Conservation (phyloP, 2,888 invertebrate genomes). For the Pharmacophagus antenor region DNA sequence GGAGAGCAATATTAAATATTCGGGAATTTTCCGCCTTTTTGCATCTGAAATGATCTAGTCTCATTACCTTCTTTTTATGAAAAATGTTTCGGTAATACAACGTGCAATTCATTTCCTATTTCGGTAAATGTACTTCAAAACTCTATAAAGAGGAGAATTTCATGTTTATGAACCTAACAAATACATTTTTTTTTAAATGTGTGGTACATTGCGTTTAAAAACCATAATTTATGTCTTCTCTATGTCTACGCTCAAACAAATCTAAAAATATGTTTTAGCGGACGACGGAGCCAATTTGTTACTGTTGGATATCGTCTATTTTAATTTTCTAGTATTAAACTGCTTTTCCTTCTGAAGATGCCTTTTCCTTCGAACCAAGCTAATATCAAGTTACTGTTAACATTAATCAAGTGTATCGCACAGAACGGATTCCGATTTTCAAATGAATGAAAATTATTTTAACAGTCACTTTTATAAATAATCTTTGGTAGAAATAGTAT, state of each 20-base stretch:
- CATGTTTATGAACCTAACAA: slow-evolving; percentile 8
- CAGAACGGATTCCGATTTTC: slow-evolving; percentile 22
- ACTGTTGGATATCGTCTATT: slow-evolving; percentile 45
- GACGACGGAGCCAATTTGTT: slow-evolving; percentile 52
- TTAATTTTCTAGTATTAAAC: slow-evolving; percentile 39
- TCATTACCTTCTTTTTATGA: slow-evolving; percentile 45
- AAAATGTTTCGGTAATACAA: slow-evolving; percentile 28
- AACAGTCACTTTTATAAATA: background rate
- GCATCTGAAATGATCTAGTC: slow-evolving; percentile 54
- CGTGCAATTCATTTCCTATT: slow-evolving; percentile 25
- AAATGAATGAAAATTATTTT: background rate
- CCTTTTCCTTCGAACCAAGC: slow-evolving; percentile 62
- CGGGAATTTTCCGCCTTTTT: slow-evolving; percentile 51
- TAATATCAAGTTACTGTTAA: slow-evolving; percentile 49
- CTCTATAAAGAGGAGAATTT: slow-evolving; percentile 16
- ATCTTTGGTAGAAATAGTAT: slow-evolving; percentile 1
- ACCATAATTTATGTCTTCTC: slow-evolving; percentile 28
- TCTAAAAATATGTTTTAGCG: slow-evolving; percentile 36
- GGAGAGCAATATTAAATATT: slow-evolving; percentile 46
- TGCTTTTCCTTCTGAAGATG: slow-evolving; percentile 48
- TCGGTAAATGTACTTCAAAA: slow-evolving; percentile 16
- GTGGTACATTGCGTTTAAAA: slow-evolving; percentile 29
- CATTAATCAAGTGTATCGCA: slow-evolving; percentile 63
- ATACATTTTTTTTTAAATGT: slow-evolving; percentile 16
- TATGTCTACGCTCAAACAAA: slow-evolving; percentile 27